A percentile compares a stretch with the other conserved stretches of the same genome.
Conservation (phyloP, 2,797 vertebrate species). For the Rousettus madagascariensis region DNA sequence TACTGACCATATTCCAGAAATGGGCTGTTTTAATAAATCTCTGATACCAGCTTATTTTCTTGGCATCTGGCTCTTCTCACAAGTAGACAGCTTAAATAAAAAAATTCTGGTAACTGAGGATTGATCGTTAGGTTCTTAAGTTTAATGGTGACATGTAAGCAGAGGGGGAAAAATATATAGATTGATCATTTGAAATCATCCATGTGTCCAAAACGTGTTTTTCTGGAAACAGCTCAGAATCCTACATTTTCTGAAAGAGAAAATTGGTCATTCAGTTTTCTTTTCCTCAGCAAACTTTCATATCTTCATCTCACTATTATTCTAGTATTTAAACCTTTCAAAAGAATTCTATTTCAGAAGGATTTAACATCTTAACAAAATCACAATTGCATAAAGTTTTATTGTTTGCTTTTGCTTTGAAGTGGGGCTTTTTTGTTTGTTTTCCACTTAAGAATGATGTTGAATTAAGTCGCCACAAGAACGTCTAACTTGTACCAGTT, state of each 20-base stretch:
- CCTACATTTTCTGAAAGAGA: constrained; percentile 15
- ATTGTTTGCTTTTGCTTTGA: background rate
- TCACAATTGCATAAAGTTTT: constrained; percentile 25
- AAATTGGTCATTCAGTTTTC: constrained; percentile 20
- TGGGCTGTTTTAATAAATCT: constrained; percentile 32
- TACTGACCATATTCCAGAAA: constrained; percentile 27
- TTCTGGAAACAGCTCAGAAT: constrained; percentile 46
- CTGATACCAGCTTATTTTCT: constrained; percentile 55
- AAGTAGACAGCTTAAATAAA: constrained; percentile 22
- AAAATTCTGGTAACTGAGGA: background rate
- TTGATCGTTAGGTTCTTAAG: background rate
- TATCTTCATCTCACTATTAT: constrained; percentile 1
- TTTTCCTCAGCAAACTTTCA: constrained; percentile 23
- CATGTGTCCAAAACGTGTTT: background rate
- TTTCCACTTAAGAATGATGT: constrained; percentile 45
- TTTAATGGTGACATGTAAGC: constrained; percentile 40
- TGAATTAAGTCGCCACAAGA: constrained; percentile 49
- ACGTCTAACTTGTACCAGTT: constrained; percentile 19
- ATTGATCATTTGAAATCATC: constrained; percentile 32
- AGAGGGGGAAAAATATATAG: background rate
- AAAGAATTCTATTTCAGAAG: constrained; percentile 58
- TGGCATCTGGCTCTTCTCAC: constrained; percentile 48
- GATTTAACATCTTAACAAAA: constrained; percentile 40
- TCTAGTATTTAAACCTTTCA: constrained; percentile 24
- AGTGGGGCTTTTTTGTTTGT: background rate